These are phyloP conservation scores for Xylocopa sonorina DNA, from an alignment of 1,140 invertebrate genomes.

Conservation along the genomic window DNA sequence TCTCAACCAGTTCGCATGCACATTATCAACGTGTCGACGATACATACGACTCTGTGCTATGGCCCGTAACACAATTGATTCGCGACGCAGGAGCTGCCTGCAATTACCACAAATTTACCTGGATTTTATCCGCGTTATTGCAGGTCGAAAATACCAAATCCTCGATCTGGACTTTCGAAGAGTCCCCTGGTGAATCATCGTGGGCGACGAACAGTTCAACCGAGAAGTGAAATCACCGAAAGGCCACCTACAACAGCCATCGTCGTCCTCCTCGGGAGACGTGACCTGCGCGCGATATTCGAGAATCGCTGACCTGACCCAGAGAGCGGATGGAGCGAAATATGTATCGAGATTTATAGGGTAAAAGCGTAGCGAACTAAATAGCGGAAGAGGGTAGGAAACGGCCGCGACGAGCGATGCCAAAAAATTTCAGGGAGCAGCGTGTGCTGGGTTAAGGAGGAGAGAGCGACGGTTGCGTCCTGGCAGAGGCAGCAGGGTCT, in stretches of 20 bases:
- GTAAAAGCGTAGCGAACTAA: not conserved
- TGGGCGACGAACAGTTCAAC: not conserved
- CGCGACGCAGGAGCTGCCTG: not conserved
- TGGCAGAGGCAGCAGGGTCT: not conserved
- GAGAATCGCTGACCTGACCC: not conserved
- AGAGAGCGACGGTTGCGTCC: slow-evolving; percentile 4
- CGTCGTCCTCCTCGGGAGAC: too few species aligned
- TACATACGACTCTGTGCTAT: too few species aligned
- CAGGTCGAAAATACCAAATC: too few species aligned
- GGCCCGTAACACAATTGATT: not conserved
- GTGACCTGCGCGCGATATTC: not conserved
- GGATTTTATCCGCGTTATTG: not conserved
- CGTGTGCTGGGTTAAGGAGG: not conserved
- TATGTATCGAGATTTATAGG: not conserved
- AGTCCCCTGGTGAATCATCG: too few species aligned
- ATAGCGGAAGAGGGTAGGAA: not conserved
- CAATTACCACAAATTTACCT: not conserved
- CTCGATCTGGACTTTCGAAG: too few species aligned
- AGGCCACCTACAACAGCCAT: too few species aligned
- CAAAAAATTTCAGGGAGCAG: not conserved
- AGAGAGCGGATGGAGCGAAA: not conserved
- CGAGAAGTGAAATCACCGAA: not conserved
- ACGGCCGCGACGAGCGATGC: not conserved
- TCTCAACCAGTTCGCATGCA: not conserved
- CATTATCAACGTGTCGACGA: not conserved